Conservation (phyloP, 2,113 vertebrate species). For the Tringa solitaria region DNA sequence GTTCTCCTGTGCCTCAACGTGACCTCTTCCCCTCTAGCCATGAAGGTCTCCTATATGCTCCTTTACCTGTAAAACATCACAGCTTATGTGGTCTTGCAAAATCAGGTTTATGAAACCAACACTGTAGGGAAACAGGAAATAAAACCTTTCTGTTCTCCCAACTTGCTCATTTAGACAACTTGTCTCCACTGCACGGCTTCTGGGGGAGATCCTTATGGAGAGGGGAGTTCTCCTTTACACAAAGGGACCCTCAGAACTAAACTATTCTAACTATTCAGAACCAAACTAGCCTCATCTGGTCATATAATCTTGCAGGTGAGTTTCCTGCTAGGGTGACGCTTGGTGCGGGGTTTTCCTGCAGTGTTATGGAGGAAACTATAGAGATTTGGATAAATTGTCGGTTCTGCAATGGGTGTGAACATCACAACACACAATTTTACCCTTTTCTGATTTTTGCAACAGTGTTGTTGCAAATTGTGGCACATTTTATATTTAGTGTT, state of each 20-base stretch:
- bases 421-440: background rate
- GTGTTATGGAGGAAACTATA: rapidly evolving
- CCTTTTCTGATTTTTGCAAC: background rate
- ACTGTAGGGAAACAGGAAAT: background rate
- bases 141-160: background rate
- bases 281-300: background rate
- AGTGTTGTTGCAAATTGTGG: background rate
- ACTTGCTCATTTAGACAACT: background rate
- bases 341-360: background rate
- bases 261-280: background rate
- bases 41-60: background rate
- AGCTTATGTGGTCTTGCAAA: background rate
- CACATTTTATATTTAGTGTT: background rate
- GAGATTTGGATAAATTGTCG: background rate
- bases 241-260: background rate
- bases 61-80: background rate
- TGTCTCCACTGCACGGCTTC: background rate
- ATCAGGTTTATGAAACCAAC: background rate
- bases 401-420: background rate
- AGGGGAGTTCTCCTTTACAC: background rate
- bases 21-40: background rate
- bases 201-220: background rate
- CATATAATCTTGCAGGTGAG: background rate
- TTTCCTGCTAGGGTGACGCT: background rate
- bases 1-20: rapidly evolving